Base-by-base conservation (phyloP, 2,888 invertebrate genomes). In the Coecobrya sp. region DNA sequence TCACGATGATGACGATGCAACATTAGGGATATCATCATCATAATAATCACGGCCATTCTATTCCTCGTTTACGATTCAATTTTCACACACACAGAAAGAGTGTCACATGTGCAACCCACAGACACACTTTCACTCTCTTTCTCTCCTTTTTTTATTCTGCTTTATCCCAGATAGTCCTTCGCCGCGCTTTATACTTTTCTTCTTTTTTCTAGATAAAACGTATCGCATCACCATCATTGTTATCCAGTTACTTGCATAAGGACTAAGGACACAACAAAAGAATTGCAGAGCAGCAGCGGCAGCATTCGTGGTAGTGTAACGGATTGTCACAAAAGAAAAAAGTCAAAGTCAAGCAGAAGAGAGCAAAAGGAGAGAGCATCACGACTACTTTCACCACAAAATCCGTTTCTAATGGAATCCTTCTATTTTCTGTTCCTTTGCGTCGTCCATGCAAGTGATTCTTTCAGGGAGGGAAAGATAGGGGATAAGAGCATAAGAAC, bases 11-110 rank as follows among this genome's bases (percentile, higher is more conserved):
- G 52, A 82, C 30, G 19, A 85, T 65, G 65, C 25, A 45, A 19
- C 84, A 85, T 85, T 62, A 85, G 65, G 65, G 65, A 65, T 25
- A 85, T 42, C 62, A 85, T 85, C 62, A 45, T 84, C 59, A 84
- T 65, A 85, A 82, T 82, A 55, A 82, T 82, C 84, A 65, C 84
- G 27, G 16, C 25, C 45, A 65, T 68, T 86, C 86, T 30, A 62
- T 52, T 86, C 55, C 52, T 86, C 52, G 27, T 70, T 86, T 70
- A 68, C 70, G 52, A 62, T 86, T 86, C 86, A 86, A 70, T 86
- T 86, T 86, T 70, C 86, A 52, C 70, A 86, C 65, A 49, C 76
- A 25, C 76, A 45, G 13, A 49, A 2, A 16, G 19, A n/a, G 13
- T n/a, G 55, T 68, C 68, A 68, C 68, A 30, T 11, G 25, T 25